Evolutionary conservation across 2,113 vertebrate species (phyloP).

Genomic region (Centropus unirufus): DNA sequence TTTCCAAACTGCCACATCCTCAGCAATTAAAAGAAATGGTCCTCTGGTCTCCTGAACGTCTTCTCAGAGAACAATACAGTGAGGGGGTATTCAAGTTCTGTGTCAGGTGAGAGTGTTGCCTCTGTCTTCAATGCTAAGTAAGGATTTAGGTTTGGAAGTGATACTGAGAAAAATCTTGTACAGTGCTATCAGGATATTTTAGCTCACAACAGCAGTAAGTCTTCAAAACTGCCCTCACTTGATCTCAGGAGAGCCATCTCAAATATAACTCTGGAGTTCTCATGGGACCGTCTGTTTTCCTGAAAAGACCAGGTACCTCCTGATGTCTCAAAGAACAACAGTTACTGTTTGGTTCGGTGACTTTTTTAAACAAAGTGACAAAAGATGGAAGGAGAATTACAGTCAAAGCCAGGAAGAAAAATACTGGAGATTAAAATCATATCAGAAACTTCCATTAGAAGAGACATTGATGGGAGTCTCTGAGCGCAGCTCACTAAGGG

Average conservation of each 20-base stretch:
- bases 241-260: background rate
- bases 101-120: background rate
- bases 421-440: background rate
- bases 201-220: background rate
- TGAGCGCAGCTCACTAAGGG: background rate
- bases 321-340: background rate
- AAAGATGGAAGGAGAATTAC: background rate
- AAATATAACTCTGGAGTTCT: background rate
- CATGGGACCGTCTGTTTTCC: background rate
- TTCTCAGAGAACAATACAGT: background rate
- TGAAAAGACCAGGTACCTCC: background rate
- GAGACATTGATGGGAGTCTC: background rate
- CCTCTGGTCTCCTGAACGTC: background rate
- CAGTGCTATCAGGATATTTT: background rate
- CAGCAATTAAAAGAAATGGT: background rate
- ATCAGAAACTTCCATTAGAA: background rate
- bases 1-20: background rate
- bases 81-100: background rate
- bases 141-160: background rate
- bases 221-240: background rate
- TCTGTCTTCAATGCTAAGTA: background rate
- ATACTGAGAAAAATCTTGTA: background rate
- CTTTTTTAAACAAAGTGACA: background rate
- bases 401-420: background rate
- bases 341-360: background rate